Conservation (phyloP, 2,113 vertebrate species). For the Cyprinodon brontotheroides region DNA sequence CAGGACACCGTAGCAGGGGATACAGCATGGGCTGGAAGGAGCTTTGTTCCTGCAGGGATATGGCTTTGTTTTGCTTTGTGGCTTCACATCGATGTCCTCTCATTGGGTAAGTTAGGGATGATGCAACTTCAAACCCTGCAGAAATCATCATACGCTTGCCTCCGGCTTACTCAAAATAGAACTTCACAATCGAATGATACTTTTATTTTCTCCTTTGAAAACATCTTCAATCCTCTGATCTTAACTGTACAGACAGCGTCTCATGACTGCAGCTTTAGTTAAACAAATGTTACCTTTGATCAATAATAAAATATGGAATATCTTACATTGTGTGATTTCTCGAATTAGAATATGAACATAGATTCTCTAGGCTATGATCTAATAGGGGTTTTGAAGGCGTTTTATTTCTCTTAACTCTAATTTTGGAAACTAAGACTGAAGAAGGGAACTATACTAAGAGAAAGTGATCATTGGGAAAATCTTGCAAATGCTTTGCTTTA, state of each 20-base stretch:
- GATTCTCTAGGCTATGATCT: neutral
- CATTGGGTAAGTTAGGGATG: neutral
- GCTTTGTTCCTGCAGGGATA: too few relatives aligned
- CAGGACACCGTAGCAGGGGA: neutral
- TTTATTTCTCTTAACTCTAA: neutral
- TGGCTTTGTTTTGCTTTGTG: neutral
- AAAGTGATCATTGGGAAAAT: neutral
- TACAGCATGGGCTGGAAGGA: too few relatives aligned
- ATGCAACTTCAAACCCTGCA: neutral
- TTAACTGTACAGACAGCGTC: neutral
- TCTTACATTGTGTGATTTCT: neutral
- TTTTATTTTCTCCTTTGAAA: slow-evolving; percentile 1
- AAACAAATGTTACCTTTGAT: slow-evolving; percentile 1
- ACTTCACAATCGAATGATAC: neutral
- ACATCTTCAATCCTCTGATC: neutral
- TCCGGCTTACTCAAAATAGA: neutral
- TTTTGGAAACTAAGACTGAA: neutral
- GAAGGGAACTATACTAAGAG: neutral
- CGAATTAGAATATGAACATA: neutral
- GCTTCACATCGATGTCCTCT: neutral
- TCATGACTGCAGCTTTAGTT: neutral
- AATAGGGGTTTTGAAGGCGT: neutral
- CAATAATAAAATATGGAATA: neutral
- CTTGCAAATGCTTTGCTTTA: neutral
- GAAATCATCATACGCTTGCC: neutral